Conservation (phyloP, 2,888 invertebrate genomes). For the Rhagonycha lutea region DNA sequence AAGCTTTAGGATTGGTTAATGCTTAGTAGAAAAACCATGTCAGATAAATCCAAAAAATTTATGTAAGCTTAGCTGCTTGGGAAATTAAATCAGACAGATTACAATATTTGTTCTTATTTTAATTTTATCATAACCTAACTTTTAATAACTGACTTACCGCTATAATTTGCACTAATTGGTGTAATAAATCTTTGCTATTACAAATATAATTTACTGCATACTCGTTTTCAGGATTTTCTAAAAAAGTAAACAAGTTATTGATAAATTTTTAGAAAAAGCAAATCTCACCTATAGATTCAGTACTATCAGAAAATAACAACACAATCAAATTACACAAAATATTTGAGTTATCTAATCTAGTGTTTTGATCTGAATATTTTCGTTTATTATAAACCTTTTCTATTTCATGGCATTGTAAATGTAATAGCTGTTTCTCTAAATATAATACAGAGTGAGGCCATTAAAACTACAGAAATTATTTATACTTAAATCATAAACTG, state of each 20-base stretch:
- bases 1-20: no score
- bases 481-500: background rate
- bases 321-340: constrained; percentile 11
- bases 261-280: background rate
- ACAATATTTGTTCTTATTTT: no score
- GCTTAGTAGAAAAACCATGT: no score
- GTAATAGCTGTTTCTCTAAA: constrained; percentile 1
- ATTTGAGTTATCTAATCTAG: constrained; percentile 10
- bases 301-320: constrained; percentile 2
- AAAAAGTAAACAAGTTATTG: background rate
- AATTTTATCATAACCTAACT: background rate
- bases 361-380: constrained; percentile 2
- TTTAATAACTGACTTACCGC: constrained; percentile 29
- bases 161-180: constrained; percentile 32
- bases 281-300: background rate
- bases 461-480: background rate
- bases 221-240: background rate
- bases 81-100: no score
- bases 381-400: constrained; percentile 14
- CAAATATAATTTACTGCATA: constrained; percentile 26
- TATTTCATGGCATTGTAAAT: constrained; percentile 4
- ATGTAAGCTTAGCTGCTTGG: no score
- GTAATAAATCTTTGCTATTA: constrained; percentile 28
- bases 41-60: no score
- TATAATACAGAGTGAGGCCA: background rate